Conservation (phyloP, 2,888 invertebrate species). For the Campoletis raptor region DNA sequence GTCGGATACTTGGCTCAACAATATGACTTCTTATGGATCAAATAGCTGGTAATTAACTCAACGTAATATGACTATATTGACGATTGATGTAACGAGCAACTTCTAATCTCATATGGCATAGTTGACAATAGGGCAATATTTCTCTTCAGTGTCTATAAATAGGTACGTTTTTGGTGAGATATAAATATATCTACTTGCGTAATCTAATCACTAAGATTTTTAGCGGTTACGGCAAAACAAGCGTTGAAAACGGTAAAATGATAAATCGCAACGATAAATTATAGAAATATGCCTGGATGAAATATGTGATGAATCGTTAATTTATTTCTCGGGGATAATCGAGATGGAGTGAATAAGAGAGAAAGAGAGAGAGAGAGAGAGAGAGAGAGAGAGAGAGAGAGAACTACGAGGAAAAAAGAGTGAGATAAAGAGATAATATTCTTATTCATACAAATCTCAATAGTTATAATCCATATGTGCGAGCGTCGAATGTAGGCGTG, state of each 20-base stretch:
- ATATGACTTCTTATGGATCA: no score
- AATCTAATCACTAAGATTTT: constrained; percentile 49
- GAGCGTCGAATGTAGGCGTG: constrained; percentile 77
- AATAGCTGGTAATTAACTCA: no score
- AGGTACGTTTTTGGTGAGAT: neutral
- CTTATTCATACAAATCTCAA: constrained; percentile 62
- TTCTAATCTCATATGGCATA: no score
- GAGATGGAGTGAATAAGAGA: constrained; percentile 16
- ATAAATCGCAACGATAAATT: constrained; percentile 55
- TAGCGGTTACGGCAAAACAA: neutral
- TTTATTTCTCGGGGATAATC: constrained; percentile 54
- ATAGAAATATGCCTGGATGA: constrained; percentile 24
- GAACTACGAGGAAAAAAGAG: neutral
- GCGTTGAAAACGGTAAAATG: constrained; percentile 49
- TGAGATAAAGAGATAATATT: constrained; percentile 37
- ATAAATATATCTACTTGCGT: constrained; percentile 18
- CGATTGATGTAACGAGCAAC: no score
- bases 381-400: constrained; percentile 10
- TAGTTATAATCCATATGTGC: constrained; percentile 61
- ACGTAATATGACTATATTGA: no score
- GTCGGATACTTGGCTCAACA: no score
- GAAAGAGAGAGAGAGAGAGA: neutral
- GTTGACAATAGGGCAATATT: no score
- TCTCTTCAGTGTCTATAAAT: neutral
- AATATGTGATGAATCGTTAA: constrained; percentile 52